These are phyloP conservation scores for Dinomys branickii DNA, from an alignment of 2,113 vertebrate species.

Conservation along the genomic window DNA sequence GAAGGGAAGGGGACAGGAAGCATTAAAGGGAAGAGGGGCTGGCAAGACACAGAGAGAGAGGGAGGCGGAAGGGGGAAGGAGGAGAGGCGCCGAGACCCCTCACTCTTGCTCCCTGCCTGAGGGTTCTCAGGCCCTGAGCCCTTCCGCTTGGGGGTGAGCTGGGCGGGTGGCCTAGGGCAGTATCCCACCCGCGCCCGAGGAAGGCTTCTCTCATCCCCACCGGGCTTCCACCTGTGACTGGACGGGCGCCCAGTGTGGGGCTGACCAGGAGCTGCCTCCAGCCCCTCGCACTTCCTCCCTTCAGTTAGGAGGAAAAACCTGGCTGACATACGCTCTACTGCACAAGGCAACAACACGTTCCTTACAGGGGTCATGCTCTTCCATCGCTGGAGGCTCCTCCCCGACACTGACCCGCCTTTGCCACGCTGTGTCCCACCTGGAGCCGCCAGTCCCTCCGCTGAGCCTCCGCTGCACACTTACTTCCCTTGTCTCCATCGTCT, in stretches of 20 bases:
- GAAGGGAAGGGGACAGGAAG: background rate
- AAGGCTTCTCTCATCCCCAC: conserved; percentile 56
- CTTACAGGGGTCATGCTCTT: background rate
- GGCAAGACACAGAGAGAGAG: background rate
- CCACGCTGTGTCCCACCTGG: too few species aligned
- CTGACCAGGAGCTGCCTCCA: background rate
- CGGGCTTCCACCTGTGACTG: conserved; percentile 60
- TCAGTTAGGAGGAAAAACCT: background rate
- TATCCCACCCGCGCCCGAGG: conserved; percentile 78
- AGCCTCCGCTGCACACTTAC: background rate
- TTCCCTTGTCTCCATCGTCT: background rate
- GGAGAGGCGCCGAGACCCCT: too few species aligned
- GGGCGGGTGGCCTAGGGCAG: conserved; percentile 75
- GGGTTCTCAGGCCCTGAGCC: background rate
- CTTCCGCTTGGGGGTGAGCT: conserved; percentile 55
- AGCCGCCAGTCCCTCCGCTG: background rate
- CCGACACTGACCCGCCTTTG: background rate
- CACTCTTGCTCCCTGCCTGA: background rate
- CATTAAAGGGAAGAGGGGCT: background rate
- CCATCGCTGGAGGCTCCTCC: background rate
- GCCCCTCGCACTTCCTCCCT: background rate
- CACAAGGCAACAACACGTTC: background rate
- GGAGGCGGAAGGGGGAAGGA: background rate
- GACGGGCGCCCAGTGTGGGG: background rate
- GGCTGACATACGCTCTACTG: background rate